Evolutionary conservation across 2,888 invertebrate genomes (phyloP), one percentile per base, ranked within the genome.

Genomic region (Glaucopsyche alexis): DNA sequence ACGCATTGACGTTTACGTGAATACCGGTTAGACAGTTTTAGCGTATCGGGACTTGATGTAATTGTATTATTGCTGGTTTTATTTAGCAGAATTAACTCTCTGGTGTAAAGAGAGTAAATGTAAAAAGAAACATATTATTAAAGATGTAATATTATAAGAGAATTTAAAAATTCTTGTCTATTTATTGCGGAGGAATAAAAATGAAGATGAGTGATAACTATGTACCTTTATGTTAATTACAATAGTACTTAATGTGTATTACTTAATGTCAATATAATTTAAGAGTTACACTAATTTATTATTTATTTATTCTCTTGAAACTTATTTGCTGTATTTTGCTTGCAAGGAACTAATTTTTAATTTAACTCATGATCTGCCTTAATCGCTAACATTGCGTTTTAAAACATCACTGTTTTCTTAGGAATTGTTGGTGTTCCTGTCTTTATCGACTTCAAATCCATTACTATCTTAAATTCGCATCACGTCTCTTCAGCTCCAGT

Each of bases 401-500:
- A 6, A 60, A 45, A 6, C 13, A 42, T 38, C 42, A 42, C 42
- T 69, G 9, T 45, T 40, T 19, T n/a, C 14, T 73, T 29, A 7
- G 38, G 69, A 64, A 49, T 60, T 64, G 29, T 38, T 47, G 29
- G 29, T 29, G 47, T 16, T 49, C 47, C 49, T 60, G 72, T 38
- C 45, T 65, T 72, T 60, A 72, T 72, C 64, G 72, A 64, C 72
- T 72, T 64, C 71, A 65, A 70, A 73, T 64, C 71, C 64, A 73
- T 71, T 50, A 38, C 71, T 45, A 72, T 72, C 78, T 72, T 75
- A 72, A 76, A 78, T 78, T 78, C 77, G 38, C 70, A 16, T 7
- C 76, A 55, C 72, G 76, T 74, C 72, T 67, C 65, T 67, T 74
- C 73, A 77, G 77, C 76, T 76, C 77, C 74, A 77, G 75, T 75